Evolutionary conservation across 1,140 invertebrate species (phyloP).

Genomic region (Neodiprion fabricii): DNA sequence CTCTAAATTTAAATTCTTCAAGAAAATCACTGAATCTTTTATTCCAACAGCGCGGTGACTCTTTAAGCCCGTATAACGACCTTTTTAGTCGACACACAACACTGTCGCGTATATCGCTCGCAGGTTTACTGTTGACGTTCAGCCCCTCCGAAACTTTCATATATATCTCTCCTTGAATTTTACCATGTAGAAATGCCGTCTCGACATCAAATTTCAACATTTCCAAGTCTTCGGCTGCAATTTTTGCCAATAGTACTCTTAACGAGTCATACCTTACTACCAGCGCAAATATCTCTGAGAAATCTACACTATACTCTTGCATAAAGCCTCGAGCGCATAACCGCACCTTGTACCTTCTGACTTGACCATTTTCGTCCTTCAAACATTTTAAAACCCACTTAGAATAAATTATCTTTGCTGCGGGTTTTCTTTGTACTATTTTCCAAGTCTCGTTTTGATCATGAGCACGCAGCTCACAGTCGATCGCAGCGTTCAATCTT

Average conservation of each 20-base stretch:
- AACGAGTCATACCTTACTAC: conserved; percentile 38
- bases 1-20: conserved; percentile 25
- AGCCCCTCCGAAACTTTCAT: conserved; percentile 37
- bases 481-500: conserved; percentile 24
- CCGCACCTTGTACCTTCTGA: conserved; percentile 33
- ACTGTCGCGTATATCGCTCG: conserved; percentile 28
- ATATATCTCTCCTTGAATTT: conserved; percentile 2
- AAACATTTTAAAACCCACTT: conserved; percentile 40
- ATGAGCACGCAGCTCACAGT: conserved; percentile 14
- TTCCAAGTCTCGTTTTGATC: conserved; percentile 31
- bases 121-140: neutral
- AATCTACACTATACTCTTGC: conserved; percentile 33
- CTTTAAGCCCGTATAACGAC: conserved; percentile 49
- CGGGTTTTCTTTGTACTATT: conserved; percentile 31
- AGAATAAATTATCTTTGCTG: conserved; percentile 30
- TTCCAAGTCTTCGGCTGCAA: conserved; percentile 33
- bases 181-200: conserved; percentile 10
- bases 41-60: conserved; percentile 43
- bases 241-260: conserved; percentile 38
- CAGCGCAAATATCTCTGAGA: conserved; percentile 30
- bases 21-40: conserved; percentile 31
- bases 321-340: conserved; percentile 37
- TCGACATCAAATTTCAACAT: conserved; percentile 26
- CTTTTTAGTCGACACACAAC: conserved; percentile 40
- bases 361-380: no score